A percentile compares a stretch with the other conserved stretches of the same genome.
These are phyloP conservation scores for Xestia ashworthii DNA, from an alignment of 2,888 invertebrate species.

Conservation along the genomic window DNA sequence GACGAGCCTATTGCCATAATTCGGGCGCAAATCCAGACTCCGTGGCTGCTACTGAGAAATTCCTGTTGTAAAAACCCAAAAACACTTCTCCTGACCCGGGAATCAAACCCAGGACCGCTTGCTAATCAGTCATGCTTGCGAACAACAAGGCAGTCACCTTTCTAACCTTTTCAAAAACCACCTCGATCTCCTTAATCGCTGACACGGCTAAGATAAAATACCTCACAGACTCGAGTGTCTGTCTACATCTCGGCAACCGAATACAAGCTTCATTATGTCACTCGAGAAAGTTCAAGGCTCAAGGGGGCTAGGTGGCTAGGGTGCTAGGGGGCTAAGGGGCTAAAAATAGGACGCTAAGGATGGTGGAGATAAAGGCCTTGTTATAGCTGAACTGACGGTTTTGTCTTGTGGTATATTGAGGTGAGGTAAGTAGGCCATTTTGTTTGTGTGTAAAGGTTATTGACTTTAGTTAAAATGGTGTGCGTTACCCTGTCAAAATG, in stretches of 20 bases:
- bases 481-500: no score
- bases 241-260: slow-evolving; percentile 23
- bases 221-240: slow-evolving; percentile 21
- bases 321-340: background rate
- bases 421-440: background rate
- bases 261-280: slow-evolving; percentile 44
- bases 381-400: slow-evolving; percentile 24
- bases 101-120: background rate
- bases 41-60: no score
- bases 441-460: background rate
- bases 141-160: background rate
- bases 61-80: no score
- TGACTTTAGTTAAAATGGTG: no score
- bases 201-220: slow-evolving; percentile 15
- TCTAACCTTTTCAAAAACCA: slow-evolving; percentile 14
- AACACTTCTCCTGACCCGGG: background rate
- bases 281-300: slow-evolving; percentile 46
- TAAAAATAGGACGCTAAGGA: slow-evolving; percentile 32
- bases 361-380: slow-evolving; percentile 3
- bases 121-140: background rate
- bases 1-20: no score
- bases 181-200: slow-evolving; percentile 24
- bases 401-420: slow-evolving; percentile 25
- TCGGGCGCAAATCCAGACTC: no score
- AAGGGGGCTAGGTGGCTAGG: slow-evolving; percentile 3